Evolutionary conservation across 1,140 invertebrate genomes (phyloP), one percentile per base, ranked within the genome.

Genomic region (Papilio polyxenes): DNA sequence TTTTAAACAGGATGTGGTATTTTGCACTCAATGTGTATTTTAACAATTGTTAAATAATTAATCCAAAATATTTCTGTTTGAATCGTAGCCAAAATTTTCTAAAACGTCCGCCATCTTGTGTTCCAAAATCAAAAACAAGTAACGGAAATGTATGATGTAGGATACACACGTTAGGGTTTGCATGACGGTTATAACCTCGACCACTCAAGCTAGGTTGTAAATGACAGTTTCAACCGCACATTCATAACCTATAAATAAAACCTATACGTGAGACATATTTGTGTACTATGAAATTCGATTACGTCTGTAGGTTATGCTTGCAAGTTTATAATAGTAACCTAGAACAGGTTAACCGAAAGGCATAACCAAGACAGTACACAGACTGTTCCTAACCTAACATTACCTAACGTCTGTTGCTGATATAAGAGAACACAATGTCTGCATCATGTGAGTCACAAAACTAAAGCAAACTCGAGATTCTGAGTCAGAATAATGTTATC

Each of bases 401-500:
- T 53, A 53, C 56, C 56, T 59, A 59, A 9, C 56, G 56, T 20
- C 17, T 59, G n/a, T 59, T 17, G n/a, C 56, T 17, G 56, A 15
- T 59, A 84, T 65, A 78, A 84, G 85, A 83, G 85, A 88, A 85
- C 83, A 87, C 89, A 87, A 87, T 87, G 88, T 89, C 87, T 88
- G 81, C 87, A 88, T 86, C 87, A 89, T 85, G 85, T 93, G 91
- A 92, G 87, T 93, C 91, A 89, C 83, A 62, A 75, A 87, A 83
- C 84, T 84, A 86, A 91, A 90, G 87, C 88, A 88, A 83, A 87
- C 84, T 88, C 85, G 87, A 82, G 83, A 84, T 79, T 82, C 82
- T 92, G 90, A 92, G 75, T 92, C 92, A 93, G 85, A 83, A 85
- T 83, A 83, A 87, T 82, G 86, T 88, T 89, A 92, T 91, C 88